Conservation (phyloP, 2,797 vertebrate species). For the Acomys russatus region DNA sequence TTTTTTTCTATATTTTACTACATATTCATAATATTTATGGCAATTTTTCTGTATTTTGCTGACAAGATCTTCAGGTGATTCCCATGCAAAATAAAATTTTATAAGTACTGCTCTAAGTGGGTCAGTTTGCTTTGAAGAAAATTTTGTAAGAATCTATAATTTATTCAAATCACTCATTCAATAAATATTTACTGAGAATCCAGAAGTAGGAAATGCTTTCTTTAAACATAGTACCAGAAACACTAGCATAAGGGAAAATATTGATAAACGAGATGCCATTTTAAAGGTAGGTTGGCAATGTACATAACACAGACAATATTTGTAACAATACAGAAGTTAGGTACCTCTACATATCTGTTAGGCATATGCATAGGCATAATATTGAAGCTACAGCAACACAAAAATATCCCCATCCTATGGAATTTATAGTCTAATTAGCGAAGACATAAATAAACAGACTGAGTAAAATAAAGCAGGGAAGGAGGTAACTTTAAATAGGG, state of each 20-base stretch:
- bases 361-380: not conserved
- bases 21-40: not conserved
- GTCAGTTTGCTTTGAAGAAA: constrained; percentile 8
- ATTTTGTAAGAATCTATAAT: constrained; percentile 18
- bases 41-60: not conserved
- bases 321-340: not conserved
- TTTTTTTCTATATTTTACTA: not conserved
- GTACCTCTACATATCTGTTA: not conserved
- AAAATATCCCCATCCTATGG: not conserved
- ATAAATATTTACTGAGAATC: constrained; percentile 32
- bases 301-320: not conserved
- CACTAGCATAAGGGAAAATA: constrained; percentile 39
- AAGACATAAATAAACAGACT: constrained; percentile 38
- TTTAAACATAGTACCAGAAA: constrained; percentile 24
- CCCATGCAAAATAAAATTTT: constrained; percentile 35
- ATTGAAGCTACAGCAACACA: not conserved
- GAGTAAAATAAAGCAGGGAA: constrained; percentile 51
- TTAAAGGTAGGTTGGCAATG: not conserved
- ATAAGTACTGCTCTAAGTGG: not conserved
- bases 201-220: not conserved
- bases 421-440: constrained; percentile 40
- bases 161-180: constrained; percentile 49
- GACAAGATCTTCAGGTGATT: constrained; percentile 34
- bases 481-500: constrained; percentile 35
- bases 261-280: not conserved